These are phyloP conservation scores for Lutjanus erythropterus DNA, from an alignment of 2,113 vertebrate genomes.

Conservation along the genomic window DNA sequence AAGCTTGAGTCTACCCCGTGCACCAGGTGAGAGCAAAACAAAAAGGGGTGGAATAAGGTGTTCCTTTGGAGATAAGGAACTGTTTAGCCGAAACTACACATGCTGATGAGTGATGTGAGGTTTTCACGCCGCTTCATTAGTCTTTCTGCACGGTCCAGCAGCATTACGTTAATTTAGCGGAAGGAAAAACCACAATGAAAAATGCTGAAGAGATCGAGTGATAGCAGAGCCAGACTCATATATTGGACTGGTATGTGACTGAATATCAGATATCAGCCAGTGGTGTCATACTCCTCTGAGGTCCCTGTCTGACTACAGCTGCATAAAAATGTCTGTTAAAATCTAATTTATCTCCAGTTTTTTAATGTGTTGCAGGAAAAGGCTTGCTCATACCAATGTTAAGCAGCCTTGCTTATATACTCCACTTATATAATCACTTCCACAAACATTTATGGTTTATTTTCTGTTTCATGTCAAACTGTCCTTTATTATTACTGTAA, in stretches of 20 bases:
- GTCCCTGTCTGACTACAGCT: slow-evolving; percentile 8
- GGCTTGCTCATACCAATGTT: background rate
- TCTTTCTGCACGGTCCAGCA: slow-evolving; percentile 6
- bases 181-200: background rate
- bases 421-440: background rate
- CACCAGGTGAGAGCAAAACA: slow-evolving; percentile 55
- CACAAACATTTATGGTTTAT: background rate
- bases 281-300: slow-evolving; percentile 1
- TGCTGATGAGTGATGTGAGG: slow-evolving; percentile 37
- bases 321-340: slow-evolving; percentile 11
- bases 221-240: slow-evolving; percentile 11
- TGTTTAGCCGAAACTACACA: slow-evolving; percentile 39
- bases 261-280: slow-evolving; percentile 10
- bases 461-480: background rate
- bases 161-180: slow-evolving; percentile 27
- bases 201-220: background rate
- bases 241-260: background rate
- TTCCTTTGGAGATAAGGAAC: slow-evolving; percentile 75
- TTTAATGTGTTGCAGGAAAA: slow-evolving; percentile 8
- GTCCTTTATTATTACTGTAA: background rate
- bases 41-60: slow-evolving; percentile 65
- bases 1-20: slow-evolving; percentile 20
- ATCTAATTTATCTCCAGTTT: slow-evolving; percentile 30
- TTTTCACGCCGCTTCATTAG: slow-evolving; percentile 21
- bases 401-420: background rate